Evolutionary conservation across 2,888 invertebrate genomes (phyloP), one percentile per base, ranked within the genome.

Genomic region (Heterodera filipjevi): DNA sequence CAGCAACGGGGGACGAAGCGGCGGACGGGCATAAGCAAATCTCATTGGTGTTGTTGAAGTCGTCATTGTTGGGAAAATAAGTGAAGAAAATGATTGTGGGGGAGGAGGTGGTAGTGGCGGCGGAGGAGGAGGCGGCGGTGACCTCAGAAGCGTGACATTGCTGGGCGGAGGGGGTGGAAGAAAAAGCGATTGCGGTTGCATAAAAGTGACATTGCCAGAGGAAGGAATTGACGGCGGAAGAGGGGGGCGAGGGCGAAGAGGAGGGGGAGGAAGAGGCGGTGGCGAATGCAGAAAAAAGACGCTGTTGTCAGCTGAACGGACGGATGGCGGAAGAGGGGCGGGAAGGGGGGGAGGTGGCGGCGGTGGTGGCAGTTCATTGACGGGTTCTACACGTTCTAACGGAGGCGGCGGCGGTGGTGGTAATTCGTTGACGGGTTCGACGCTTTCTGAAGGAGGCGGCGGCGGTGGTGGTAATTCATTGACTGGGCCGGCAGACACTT

Each of bases 181-280:
- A 14, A 27, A 2, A 68, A 12, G n/a, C 12, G 30, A n/a, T 10
- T 1, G 59, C 32, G 59, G 30, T 12, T 19, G 19, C 16, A 72
- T 16, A 16, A 44, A 46, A 30, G 1, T 39, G 46, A 3, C n/a
- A 22, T 22, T 49, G 49, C 16, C 49, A 16, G 8, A 3, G 6
- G 66, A 16, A 12, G 32, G 30, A 19, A 30, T 3, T 66, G 66
- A 8, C 3, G 66, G 14, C 14, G 66, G 14, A 30, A 12, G 66
- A 19, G 27, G 27, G 5, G 66, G 22, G 6, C 30, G 32, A 30
- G 27, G 66, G 8, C 10, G 66, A 6, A 30, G 66, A 0, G 66
- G 66, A 30, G 66, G 66, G 14, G 66, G 66, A 27, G 66, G 66
- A 2, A 19, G 66, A n/a, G 66, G 66, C 22, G 66, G 66, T 27